Evolutionary conservation across 2,888 invertebrate species (phyloP).

Genomic region (Syrphus vitripennis): DNA sequence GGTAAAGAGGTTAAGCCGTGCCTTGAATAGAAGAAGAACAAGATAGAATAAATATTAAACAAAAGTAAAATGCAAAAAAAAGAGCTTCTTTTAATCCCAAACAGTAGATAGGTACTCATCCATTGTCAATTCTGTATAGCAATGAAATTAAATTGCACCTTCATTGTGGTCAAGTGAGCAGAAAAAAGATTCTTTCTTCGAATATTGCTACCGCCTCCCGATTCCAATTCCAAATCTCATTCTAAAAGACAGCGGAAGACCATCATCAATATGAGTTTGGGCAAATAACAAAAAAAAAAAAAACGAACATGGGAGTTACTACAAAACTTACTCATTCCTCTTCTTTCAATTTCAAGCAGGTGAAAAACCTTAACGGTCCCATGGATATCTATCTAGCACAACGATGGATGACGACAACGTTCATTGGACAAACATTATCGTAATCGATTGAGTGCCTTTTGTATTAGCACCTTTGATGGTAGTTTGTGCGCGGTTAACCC

Average conservation of each 20-base stretch:
- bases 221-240: background rate
- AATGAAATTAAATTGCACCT: slow-evolving; percentile 64
- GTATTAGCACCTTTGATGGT: slow-evolving; percentile 70
- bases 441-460: slow-evolving; percentile 71
- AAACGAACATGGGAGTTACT: background rate
- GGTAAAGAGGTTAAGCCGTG: slow-evolving; percentile 62
- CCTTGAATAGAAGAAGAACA: slow-evolving; percentile 35
- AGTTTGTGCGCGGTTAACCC: slow-evolving; percentile 58
- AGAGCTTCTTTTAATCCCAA: background rate
- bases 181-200: slow-evolving; percentile 26
- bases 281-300: background rate
- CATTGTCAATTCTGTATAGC: slow-evolving; percentile 46
- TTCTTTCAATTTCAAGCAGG: slow-evolving; percentile 37
- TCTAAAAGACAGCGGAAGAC: background rate
- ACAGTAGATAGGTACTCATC: slow-evolving; percentile 27
- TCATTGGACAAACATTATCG: slow-evolving; percentile 67
- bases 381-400: slow-evolving; percentile 59
- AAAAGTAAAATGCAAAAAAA: background rate
- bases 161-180: slow-evolving; percentile 55
- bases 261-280: background rate
- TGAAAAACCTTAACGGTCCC: slow-evolving; percentile 70
- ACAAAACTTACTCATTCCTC: slow-evolving; percentile 4
- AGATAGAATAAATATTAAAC: slow-evolving; percentile 5
- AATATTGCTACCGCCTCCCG: slow-evolving; percentile 18
- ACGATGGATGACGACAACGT: slow-evolving; percentile 9